Evolutionary conservation across 2,888 invertebrate genomes (phyloP).

Genomic region (Drosophila bunnanda): DNA sequence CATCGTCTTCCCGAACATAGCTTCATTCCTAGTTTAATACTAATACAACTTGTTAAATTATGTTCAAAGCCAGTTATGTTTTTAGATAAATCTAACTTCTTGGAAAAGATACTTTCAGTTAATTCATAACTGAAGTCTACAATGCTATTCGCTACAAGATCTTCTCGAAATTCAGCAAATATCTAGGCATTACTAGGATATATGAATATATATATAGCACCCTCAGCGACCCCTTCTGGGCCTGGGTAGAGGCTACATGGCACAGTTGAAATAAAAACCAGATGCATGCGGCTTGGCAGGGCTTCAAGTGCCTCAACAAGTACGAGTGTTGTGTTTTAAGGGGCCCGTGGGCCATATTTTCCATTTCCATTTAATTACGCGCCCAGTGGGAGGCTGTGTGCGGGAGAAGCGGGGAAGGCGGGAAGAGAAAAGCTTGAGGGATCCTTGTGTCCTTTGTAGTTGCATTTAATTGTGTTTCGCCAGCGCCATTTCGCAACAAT

Average conservation of each 20-base stretch:
- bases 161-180: background rate
- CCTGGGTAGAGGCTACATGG: conserved; percentile 11
- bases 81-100: rapidly evolving
- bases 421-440: conserved; percentile 13
- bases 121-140: background rate
- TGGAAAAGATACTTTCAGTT: background rate
- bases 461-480: conserved; percentile 70
- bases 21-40: no score
- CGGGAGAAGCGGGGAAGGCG: conserved; percentile 3
- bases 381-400: conserved; percentile 36
- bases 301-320: conserved; percentile 53
- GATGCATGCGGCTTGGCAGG: conserved; percentile 45
- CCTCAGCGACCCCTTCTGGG: conserved; percentile 12
- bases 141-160: background rate
- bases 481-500: conserved; percentile 73
- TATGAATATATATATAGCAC: conserved; percentile 16
- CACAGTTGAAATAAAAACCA: conserved; percentile 31
- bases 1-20: no score
- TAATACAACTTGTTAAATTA: no score
- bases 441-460: conserved; percentile 57
- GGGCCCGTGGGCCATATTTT: conserved; percentile 46
- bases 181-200: background rate
- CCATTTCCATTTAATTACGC: conserved; percentile 73
- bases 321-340: conserved; percentile 33
- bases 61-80: no score